These are phyloP conservation scores for Trissolcus brochymenae DNA, from an alignment of 2,888 invertebrate genomes.

Conservation along the genomic window DNA sequence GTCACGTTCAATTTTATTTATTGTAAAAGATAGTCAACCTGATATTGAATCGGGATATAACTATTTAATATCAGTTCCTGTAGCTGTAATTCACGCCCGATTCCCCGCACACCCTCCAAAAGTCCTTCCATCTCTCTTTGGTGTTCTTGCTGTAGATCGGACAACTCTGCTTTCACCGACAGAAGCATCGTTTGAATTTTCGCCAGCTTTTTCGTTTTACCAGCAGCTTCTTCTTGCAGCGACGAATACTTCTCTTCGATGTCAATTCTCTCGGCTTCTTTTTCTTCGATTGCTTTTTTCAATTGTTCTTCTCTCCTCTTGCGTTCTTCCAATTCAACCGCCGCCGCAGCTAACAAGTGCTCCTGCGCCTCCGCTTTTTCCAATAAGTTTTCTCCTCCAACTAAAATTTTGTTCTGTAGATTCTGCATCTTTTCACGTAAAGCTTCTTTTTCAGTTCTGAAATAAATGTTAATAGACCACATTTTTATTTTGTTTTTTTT, in stretches of 20 bases:
- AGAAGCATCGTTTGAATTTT: slow-evolving; percentile 91
- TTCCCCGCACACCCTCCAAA: slow-evolving; percentile 92
- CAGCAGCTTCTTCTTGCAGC: slow-evolving; percentile 95
- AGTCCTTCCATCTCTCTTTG: slow-evolving; percentile 98
- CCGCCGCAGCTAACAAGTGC: slow-evolving; percentile 90
- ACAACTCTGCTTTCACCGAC: slow-evolving; percentile 89
- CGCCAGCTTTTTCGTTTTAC: slow-evolving; percentile 94
- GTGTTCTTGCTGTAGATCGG: slow-evolving; percentile 94
- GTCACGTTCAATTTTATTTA: too few relatives aligned
- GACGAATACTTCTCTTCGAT: slow-evolving; percentile 96
- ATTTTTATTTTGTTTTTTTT: background rate
- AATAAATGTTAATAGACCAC: background rate
- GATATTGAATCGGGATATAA: slow-evolving; percentile 95
- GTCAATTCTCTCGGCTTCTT: slow-evolving; percentile 94
- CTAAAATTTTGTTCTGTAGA: slow-evolving; percentile 95
- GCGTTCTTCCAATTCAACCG: slow-evolving; percentile 87
- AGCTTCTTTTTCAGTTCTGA: slow-evolving; percentile 86
- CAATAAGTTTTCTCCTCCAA: slow-evolving; percentile 97
- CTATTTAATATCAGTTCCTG: slow-evolving; percentile 93
- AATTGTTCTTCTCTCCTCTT: slow-evolving; percentile 88
- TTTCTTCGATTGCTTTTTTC: slow-evolving; percentile 88
- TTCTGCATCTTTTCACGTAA: slow-evolving; percentile 90
- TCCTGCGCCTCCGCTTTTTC: slow-evolving; percentile 98
- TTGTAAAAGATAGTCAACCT: slow-evolving; percentile 78
- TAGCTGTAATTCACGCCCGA: slow-evolving; percentile 92